Percentiles rank a stretch among this genome's conserved stretches.
These are phyloP conservation scores for Terrapene triunguis DNA, from an alignment of 2,113 vertebrate genomes.

Conservation along the genomic window DNA sequence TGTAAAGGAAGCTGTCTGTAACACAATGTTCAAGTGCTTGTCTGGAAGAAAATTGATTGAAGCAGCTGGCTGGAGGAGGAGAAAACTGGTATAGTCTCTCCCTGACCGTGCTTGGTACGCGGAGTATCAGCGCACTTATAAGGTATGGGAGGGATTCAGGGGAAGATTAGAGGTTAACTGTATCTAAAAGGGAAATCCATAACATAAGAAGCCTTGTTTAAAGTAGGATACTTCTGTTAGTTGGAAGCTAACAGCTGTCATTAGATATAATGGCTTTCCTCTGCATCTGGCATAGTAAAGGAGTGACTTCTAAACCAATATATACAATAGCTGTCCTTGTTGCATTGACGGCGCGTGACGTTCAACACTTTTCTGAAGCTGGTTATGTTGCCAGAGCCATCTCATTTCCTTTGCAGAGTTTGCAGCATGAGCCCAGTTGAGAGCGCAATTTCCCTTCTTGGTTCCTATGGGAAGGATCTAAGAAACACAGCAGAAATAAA, in stretches of 20 bases:
- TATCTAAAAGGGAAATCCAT: fast-evolving
- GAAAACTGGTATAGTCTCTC: fast-evolving
- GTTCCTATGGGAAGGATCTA: not conserved
- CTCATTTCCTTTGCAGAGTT: fast-evolving
- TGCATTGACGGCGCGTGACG: fast-evolving
- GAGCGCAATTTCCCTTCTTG: not conserved
- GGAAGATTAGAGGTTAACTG: not conserved
- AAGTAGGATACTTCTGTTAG: not conserved
- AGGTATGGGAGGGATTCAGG: not conserved
- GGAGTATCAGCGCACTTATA: fast-evolving
- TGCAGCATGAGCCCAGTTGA: fast-evolving
- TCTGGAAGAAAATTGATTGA: fast-evolving
- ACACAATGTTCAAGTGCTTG: fast-evolving
- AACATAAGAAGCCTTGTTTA: fast-evolving
- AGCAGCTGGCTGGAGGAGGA: not conserved
- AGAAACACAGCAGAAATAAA: fast-evolving
- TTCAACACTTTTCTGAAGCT: fast-evolving
- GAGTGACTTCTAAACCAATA: not conserved
- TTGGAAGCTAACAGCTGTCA: fast-evolving
- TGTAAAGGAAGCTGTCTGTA: slow-evolving; percentile 1
- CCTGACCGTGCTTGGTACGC: fast-evolving
- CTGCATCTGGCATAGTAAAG: not conserved
- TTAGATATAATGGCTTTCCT: not conserved
- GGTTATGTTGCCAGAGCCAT: fast-evolving
- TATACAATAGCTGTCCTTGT: too few relatives aligned